Evolutionary conservation across 1,140 invertebrate genomes (phyloP), one percentile per base, ranked within the genome.

Genomic region (Paramacrobiotus metropolitanus): DNA sequence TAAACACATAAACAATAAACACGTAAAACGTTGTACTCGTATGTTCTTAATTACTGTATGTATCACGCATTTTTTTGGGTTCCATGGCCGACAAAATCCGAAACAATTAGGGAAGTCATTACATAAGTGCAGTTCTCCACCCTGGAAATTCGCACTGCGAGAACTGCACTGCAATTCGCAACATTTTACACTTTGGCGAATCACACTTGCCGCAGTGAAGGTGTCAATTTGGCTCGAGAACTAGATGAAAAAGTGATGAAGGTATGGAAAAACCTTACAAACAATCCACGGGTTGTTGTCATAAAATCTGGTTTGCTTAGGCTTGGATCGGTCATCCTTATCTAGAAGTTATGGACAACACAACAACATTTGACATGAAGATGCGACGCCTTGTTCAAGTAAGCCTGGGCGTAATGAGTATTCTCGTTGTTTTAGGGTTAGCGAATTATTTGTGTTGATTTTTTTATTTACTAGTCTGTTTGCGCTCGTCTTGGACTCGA

Each of bases 281-380:
- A 45, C 61, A 15, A n/a, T 9, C 34, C 9, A 40, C n/a, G 15
- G 48, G 15, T 48, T 40, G 9, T 34, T 24, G 15, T 30, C 1
- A 30, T 44, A 60, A 55, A 21, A 60, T 60, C 28, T n/a, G 62
- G 31, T 20, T 63, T 18, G 29, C 21, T 4, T 65, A 75, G 71
- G 70, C 74, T 2, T 95, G 92, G 91, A 82, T 96, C 61, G 94
- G 94, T 0, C 94, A 99, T 79, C 94, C 94, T 0, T 98, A 97
- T 71, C 94, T 95, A 72, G 94, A 98, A 77, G 89, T 99, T 0
- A 91, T 98, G 65, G 94, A 98, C 71, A 97, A 97, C 73, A 87
- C 85, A 1, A 87, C 87, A 2, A 87, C 93, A 69, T 98, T 99
- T 76, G 91, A 98, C 69, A 82, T 84, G 9, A 99, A 99, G 76